Base-by-base conservation (phyloP, 64 coral and sea anemone species). In the Dendrophyllia cribrosa region DNA sequence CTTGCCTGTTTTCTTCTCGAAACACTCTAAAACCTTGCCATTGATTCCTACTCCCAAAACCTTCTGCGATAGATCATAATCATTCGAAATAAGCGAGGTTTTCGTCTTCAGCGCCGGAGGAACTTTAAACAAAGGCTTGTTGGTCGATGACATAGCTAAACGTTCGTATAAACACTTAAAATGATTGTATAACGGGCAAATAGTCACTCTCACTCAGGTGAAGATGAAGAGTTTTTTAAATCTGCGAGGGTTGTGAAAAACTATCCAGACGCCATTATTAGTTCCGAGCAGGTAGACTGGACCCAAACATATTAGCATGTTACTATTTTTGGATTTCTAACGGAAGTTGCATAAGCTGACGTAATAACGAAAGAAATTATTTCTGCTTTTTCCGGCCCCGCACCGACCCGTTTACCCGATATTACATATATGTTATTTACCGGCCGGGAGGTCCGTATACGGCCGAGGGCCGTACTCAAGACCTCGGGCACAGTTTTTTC, bases 41-140 rank as follows among this genome's bases (percentile, higher is more conserved):
- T 98, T 98, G 55, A 98, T 98, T 6, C 96, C 96, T 47, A 98
- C 96, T 16, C 96, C 96, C 51, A 98, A 88, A 16, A 93, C 94
- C 19, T 74, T 90, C 51, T 92, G 88, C n/a, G 93, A 96, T 9
- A 98, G 59, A 53, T 79, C 53, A 24, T 96, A 98, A 58, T 93
- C 91, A 12, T 98, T 92, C 16, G 93, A 90, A 49, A 98, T 93
- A 6, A 95, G 79, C 24, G 88, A 80, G 51, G 68, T 96, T 74
- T 98, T 98, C 72, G 83, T 43, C 47, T 76, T 52, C 23, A 98
- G 78, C 45, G 94, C 58, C 25, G 87, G 64, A 23, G 95, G 91
- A 86, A 96, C 25, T 58, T 80, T 58, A 73, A 93, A 96, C 9
- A 86, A 56, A 49, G 78, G 66, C 71, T 68, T 87, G 51, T 25